A percentile compares a stretch with the other conserved stretches of the same genome.
Conservation (phyloP, 2,113 vertebrate genomes). For the Anser cygnoides region DNA sequence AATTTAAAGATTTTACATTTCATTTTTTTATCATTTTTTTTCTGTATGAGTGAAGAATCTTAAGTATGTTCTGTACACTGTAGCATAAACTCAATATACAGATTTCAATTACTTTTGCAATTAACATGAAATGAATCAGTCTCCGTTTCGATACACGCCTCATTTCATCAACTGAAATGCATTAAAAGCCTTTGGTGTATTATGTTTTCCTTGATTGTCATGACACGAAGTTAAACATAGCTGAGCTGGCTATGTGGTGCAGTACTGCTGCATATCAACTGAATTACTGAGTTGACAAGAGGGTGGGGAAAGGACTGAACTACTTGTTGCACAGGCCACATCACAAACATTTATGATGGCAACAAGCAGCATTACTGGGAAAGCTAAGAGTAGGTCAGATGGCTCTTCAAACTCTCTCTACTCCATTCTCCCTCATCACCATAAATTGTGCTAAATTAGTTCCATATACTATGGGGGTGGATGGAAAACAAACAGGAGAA, state of each 20-base stretch:
- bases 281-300: background rate
- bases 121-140: background rate
- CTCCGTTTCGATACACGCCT: background rate
- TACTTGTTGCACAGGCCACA: background rate
- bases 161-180: background rate
- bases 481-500: background rate
- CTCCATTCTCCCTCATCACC: background rate
- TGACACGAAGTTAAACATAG: background rate
- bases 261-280: background rate
- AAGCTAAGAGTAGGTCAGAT: background rate
- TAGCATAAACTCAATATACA: background rate
- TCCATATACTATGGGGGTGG: accelerated
- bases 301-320: background rate
- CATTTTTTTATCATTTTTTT: background rate
- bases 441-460: background rate
- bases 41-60: background rate
- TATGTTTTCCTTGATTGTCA: background rate
- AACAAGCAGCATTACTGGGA: background rate
- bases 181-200: background rate
- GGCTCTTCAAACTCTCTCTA: background rate
- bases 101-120: background rate
- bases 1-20: background rate
- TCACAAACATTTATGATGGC: background rate
- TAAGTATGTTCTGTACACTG: background rate
- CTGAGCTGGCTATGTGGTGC: background rate